Conservation (phyloP, 1,140 invertebrate genomes). For the Geopemphigus sp. region DNA sequence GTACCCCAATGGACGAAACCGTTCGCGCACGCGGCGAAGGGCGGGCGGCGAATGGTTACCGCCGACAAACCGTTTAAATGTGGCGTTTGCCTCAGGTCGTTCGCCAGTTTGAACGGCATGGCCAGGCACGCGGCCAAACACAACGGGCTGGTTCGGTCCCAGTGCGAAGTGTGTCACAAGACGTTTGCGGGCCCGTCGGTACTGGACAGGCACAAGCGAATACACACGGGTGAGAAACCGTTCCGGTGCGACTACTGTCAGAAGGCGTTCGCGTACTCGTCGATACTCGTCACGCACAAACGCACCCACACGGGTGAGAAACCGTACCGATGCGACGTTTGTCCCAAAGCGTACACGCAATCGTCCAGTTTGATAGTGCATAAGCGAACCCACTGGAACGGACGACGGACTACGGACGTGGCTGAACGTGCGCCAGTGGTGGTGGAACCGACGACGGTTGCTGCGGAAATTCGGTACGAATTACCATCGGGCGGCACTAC, state of each 20-base stretch:
- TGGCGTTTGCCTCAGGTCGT: conserved; percentile 24
- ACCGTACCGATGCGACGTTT: conserved; percentile 70
- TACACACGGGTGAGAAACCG: conserved; percentile 41
- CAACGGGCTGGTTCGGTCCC: conserved; percentile 77
- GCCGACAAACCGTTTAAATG: conserved; percentile 16
- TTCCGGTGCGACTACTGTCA: conserved; percentile 42
- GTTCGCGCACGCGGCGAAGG: background rate
- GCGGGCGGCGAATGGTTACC: background rate
- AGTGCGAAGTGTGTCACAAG: conserved; percentile 79
- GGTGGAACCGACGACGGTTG: too few relatives aligned
- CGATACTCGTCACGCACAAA: conserved; percentile 56
- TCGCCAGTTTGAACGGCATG: conserved; percentile 8
- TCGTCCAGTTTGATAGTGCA: conserved; percentile 55
- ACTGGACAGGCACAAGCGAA: conserved; percentile 28
- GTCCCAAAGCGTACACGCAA: conserved; percentile 55
- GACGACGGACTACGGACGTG: background rate
- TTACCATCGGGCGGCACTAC: too few relatives aligned
- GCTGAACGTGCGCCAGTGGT: too few relatives aligned
- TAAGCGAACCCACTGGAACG: conserved; percentile 58
- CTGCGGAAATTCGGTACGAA: background rate
- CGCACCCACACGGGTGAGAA: conserved; percentile 74
- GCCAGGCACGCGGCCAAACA: conserved; percentile 57
- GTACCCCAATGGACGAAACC: conserved; percentile 52
- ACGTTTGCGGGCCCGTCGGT: conserved; percentile 65
- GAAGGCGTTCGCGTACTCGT: conserved; percentile 30